Conservation (phyloP, 2,113 vertebrate genomes). For the Myotis brandtii region DNA sequence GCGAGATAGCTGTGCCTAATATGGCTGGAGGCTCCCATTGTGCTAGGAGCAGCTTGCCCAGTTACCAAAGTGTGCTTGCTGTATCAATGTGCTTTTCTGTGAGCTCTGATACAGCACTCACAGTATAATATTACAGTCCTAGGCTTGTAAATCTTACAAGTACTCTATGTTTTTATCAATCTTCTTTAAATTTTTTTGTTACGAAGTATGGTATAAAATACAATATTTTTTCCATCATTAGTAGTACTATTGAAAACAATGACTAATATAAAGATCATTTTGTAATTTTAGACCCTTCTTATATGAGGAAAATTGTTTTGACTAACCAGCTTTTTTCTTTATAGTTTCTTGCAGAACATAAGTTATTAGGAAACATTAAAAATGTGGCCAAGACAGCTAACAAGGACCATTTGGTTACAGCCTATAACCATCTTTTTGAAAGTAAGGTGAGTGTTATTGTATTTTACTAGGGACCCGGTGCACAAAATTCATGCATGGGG, state of each 20-base stretch:
- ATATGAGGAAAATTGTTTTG: constrained; percentile 38
- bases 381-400: constrained; percentile 96
- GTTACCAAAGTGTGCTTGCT: background rate
- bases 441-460: constrained; percentile 89
- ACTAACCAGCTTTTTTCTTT: constrained; percentile 50
- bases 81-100: constrained; percentile 11
- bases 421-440: constrained; percentile 94
- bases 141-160: background rate
- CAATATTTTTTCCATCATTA: background rate
- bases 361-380: constrained; percentile 95
- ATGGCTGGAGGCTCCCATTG: background rate
- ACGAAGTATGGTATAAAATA: background rate
- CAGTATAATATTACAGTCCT: background rate
- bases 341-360: constrained; percentile 96
- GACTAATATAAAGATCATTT: constrained; percentile 1
- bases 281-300: constrained; percentile 21
- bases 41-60: background rate
- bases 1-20: background rate
- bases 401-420: constrained; percentile 94
- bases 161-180: background rate
- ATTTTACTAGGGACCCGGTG: background rate
- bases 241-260: constrained; percentile 31
- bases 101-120: background rate
- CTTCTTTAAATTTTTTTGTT: background rate
- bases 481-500: no score